phyloP scores from a whole-genome alignment of 1,140 invertebrate species.

The Papilio glaucus region DNA sequence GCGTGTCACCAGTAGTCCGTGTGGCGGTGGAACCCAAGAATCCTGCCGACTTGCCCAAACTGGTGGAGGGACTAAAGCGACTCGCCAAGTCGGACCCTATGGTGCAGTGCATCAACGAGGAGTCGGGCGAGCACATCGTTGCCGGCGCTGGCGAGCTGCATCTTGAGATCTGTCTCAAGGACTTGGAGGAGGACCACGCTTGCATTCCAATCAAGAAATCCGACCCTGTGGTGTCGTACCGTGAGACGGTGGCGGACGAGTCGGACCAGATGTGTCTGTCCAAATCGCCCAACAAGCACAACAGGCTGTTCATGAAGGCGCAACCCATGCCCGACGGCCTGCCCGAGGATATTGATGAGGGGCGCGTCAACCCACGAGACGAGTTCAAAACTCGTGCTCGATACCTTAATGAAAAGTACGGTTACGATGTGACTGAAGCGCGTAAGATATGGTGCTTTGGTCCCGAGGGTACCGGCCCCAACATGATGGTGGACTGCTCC shows the following conservation, averaged over 20 bases:
- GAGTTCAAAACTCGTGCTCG: no score
- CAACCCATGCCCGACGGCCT: conserved; percentile 97
- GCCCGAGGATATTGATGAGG: conserved; percentile 97
- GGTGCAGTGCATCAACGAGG: conserved; percentile 99
- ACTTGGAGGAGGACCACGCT: conserved; percentile 99
- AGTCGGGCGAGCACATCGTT: conserved; percentile 99
- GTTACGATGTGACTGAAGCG: no score
- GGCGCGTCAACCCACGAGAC: no score
- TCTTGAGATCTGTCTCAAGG: conserved; percentile 99
- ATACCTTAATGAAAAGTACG: no score
- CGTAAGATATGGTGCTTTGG: conserved; percentile 90
- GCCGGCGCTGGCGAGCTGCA: conserved; percentile 99
- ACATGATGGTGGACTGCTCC: conserved; percentile 98
- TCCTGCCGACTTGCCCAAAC: conserved; percentile 98
- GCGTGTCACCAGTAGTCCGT: conserved; percentile 99
- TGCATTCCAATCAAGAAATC: conserved; percentile 99
- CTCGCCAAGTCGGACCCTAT: conserved; percentile 99
- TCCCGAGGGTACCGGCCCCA: conserved; percentile 98
- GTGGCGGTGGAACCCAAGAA: conserved; percentile 99
- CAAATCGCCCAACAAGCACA: conserved; percentile 99
- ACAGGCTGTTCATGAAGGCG: conserved; percentile 99
- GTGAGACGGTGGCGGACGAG: conserved; percentile 98
- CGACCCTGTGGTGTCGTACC: conserved; percentile 99
- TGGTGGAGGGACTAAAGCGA: conserved; percentile 99
- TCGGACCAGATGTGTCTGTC: conserved; percentile 98